Conservation (phyloP, 2,797 vertebrate species). For the Melanotaenia boesemani region DNA sequence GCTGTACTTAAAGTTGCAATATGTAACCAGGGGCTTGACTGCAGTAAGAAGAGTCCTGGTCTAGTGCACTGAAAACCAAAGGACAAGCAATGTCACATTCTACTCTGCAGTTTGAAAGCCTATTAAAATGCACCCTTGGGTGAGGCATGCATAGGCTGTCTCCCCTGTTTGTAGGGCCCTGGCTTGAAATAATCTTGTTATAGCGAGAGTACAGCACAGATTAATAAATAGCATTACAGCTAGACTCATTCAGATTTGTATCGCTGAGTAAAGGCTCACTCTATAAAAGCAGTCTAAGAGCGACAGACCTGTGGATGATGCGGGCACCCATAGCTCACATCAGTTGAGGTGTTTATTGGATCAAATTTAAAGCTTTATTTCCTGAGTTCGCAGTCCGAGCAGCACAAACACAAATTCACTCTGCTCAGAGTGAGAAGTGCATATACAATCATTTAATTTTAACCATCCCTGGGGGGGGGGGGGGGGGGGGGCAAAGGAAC, state of each 20-base stretch:
- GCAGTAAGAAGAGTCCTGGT: conserved; percentile 41
- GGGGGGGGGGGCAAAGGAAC: conserved; percentile 17
- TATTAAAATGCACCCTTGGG: conserved; percentile 77
- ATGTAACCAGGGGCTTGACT: conserved; percentile 31
- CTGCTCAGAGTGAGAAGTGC: conserved; percentile 29
- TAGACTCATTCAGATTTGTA: conserved; percentile 72
- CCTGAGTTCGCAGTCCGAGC: conserved; percentile 21
- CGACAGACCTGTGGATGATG: conserved; percentile 29
- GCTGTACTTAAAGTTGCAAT: conserved; percentile 18
- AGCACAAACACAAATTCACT: conserved; percentile 30
- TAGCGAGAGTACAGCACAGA: conserved; percentile 58
- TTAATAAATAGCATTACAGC: conserved; percentile 69
- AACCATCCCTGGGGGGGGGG: conserved; percentile 14
- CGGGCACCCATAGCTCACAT: conserved; percentile 20
- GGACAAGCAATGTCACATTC: conserved; percentile 74
- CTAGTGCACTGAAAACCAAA: conserved; percentile 58
- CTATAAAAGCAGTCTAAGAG: conserved; percentile 51
- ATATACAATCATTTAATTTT: conserved; percentile 39
- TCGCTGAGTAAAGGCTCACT: conserved; percentile 54
- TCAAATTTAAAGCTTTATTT: conserved; percentile 44
- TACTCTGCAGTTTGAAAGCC: conserved; percentile 68
- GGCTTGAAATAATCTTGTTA: conserved; percentile 78
- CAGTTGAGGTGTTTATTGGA: conserved; percentile 39
- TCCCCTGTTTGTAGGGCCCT: conserved; percentile 58
- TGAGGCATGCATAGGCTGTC: conserved; percentile 63